A percentile compares a stretch with the other conserved stretches of the same genome.
Evolutionary conservation across 1,140 invertebrate species (phyloP).

Genomic region (Hermatobates lingyangjiaoensis): DNA sequence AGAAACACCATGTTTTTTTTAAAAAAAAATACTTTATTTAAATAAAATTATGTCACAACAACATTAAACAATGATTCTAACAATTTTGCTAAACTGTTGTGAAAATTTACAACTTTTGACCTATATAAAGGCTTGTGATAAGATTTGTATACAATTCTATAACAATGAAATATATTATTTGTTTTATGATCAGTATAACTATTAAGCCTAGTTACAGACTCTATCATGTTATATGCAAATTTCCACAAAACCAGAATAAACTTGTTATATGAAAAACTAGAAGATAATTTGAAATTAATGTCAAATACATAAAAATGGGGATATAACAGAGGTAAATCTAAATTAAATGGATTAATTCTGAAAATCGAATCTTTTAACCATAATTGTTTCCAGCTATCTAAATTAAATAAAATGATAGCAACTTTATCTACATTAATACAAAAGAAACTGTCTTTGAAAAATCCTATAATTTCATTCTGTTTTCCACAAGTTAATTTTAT

Average conservation of each 20-base stretch:
- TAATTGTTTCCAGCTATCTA: constrained; percentile 3
- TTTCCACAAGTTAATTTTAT: no score
- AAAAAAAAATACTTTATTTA: constrained; percentile 2
- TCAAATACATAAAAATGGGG: constrained; percentile 23
- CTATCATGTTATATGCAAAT: constrained; percentile 22
- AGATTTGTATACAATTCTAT: constrained; percentile 26
- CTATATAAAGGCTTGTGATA: constrained; percentile 22
- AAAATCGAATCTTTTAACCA: neutral
- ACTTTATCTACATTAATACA: neutral
- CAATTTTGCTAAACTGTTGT: constrained; percentile 23
- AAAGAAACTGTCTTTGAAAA: no score
- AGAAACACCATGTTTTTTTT: neutral
- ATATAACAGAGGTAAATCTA: constrained; percentile 9
- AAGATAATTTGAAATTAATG: constrained; percentile 20
- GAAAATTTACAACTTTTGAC: constrained; percentile 24
- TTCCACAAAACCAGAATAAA: constrained; percentile 24
- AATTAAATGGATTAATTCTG: neutral
- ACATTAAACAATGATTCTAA: constrained; percentile 23
- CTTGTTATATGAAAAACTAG: constrained; percentile 17
- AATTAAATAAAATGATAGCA: neutral
- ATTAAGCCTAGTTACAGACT: constrained; percentile 21
- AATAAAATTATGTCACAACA: constrained; percentile 11
- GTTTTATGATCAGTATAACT: constrained; percentile 20
- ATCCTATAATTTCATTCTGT: no score
- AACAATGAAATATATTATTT: constrained; percentile 22